Evolutionary conservation across 2,797 vertebrate genomes (phyloP), one percentile per base, ranked within the genome.

Genomic region (Arnoldichthys spilopterus): DNA sequence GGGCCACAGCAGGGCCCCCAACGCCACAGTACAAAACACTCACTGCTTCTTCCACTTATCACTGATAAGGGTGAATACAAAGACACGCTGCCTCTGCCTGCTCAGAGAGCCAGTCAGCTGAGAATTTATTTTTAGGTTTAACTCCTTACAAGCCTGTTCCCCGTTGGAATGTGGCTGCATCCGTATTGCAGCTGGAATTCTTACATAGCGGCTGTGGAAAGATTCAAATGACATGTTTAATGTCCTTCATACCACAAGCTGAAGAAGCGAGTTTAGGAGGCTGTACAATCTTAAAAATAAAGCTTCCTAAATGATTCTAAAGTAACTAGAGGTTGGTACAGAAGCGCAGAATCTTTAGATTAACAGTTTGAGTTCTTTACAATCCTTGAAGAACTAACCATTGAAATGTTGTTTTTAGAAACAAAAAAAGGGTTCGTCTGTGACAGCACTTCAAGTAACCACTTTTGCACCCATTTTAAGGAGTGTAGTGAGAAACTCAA

Each of bases 21-120:
- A 79, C 70, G 16, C 28, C 49, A 40, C 24, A 40, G 58, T 64
- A 81, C 69, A 83, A 70, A 82, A 84, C 78, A 76, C 53, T 24
- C 71, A 26, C 30, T 54, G 61, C 71, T 69, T 75, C 71, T 58
- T 66, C 61, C 74, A 77, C 72, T 54, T 37, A 73, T 73, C 16
- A 34, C 69, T 81, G 82, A 85, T 83, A 83, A 83, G 78, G 72
- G 59, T 28, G 26, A 34, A 66, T 59, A 67, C 53, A 80, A 81
- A 74, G 73, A 34, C 64, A 45, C n/a, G 20, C 15, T 4, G 70
- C 45, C 43, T 13, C 28, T n/a, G 54, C 22, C 73, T 54, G 40
- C 54, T 66, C 37, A 43, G 24, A 80, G 11, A 6, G 45, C 8
- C 15, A 13, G 53, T 79, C 73, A 77, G 54, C 58, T 61, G 59